These are phyloP conservation scores for Vimba vimba DNA, from an alignment of 2,113 vertebrate species.

Conservation along the genomic window DNA sequence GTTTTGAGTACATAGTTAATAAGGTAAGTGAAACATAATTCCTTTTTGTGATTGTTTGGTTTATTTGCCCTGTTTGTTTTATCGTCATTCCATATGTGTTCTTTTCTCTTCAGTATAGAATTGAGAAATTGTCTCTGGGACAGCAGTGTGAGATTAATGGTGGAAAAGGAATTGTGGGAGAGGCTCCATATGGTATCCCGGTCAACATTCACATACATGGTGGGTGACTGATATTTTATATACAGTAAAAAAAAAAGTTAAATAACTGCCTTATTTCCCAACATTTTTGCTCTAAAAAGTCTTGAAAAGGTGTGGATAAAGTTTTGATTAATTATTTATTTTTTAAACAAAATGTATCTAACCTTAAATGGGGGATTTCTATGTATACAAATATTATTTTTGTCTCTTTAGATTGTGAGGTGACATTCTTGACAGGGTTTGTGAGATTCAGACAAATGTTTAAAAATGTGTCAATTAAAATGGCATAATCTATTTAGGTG, in stretches of 20 bases:
- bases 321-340: too few relatives aligned
- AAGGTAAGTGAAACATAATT: conserved; percentile 72
- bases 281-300: too few relatives aligned
- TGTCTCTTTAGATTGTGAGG: background rate
- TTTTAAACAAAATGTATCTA: too few relatives aligned
- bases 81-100: background rate
- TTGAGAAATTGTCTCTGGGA: conserved; percentile 82
- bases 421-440: background rate
- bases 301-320: too few relatives aligned
- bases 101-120: conserved; percentile 80
- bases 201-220: conserved; percentile 94
- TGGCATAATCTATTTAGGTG: background rate
- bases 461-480: background rate
- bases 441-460: background rate
- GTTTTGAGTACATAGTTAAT: conserved; percentile 86
- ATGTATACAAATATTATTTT: background rate
- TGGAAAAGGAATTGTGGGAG: conserved; percentile 84
- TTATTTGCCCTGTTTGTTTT: background rate
- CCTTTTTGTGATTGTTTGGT: background rate
- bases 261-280: too few relatives aligned
- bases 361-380: background rate
- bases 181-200: conserved; percentile 89
- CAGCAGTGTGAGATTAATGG: conserved; percentile 84
- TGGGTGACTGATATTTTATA: conserved; percentile 60
- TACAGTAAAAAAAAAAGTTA: background rate